These are phyloP conservation scores for Taenaris catops DNA, from an alignment of 2,888 invertebrate species.

Conservation along the genomic window DNA sequence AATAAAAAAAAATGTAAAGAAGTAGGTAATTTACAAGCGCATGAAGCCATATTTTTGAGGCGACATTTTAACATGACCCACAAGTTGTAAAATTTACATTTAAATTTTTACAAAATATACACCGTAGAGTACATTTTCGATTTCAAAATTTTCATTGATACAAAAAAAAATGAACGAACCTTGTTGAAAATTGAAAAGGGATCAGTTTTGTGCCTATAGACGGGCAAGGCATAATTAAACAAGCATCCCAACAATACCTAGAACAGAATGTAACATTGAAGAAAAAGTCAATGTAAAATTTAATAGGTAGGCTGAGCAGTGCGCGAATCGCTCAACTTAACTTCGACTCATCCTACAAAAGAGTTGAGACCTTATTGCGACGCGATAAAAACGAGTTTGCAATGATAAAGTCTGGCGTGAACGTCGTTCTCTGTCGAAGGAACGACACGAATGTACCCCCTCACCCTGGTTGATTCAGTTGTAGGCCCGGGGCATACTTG, in stretches of 20 bases:
- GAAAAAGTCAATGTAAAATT: conserved; percentile 32
- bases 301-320: conserved; percentile 22
- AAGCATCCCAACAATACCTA: conserved; percentile 24
- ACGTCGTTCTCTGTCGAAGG: conserved; percentile 1
- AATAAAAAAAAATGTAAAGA: too few species aligned
- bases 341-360: background rate
- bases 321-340: background rate
- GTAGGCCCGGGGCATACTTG: conserved; percentile 30
- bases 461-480: conserved; percentile 27
- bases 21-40: too few species aligned
- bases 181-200: conserved; percentile 9
- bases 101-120: too few species aligned
- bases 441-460: conserved; percentile 14
- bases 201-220: conserved; percentile 6
- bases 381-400: too few species aligned
- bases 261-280: conserved; percentile 26
- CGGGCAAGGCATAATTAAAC: conserved; percentile 22
- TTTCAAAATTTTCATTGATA: too few species aligned
- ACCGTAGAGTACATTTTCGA: too few species aligned
- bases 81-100: too few species aligned
- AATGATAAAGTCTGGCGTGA: background rate
- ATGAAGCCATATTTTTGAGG: too few species aligned
- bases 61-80: too few species aligned
- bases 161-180: conserved; percentile 4
- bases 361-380: conserved; percentile 1